Conservation (phyloP, 2,888 invertebrate genomes). For the Trissolcus brochymenae region DNA sequence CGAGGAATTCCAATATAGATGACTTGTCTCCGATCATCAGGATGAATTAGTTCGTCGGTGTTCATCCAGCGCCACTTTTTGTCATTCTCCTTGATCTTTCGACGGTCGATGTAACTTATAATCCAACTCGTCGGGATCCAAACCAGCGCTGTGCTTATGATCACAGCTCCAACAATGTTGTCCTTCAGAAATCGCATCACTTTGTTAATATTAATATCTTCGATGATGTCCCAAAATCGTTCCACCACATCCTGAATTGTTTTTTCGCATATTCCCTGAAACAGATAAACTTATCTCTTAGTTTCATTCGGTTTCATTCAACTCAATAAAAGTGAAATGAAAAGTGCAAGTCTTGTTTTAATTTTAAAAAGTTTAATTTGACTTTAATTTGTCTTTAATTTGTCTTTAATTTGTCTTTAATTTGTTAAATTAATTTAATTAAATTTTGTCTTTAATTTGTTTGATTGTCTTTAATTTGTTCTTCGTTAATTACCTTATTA, state of each 20-base stretch:
- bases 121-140: slow-evolving; percentile 97
- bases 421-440: too few relatives aligned
- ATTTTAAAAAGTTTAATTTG: too few relatives aligned
- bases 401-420: too few relatives aligned
- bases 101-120: slow-evolving; percentile 89
- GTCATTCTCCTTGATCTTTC: slow-evolving; percentile 83
- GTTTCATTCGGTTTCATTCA: neutral
- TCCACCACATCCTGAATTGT: slow-evolving; percentile 96
- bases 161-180: slow-evolving; percentile 95
- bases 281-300: slow-evolving; percentile 28
- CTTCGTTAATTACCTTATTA: slow-evolving; percentile 81
- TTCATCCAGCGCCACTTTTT: slow-evolving; percentile 85
- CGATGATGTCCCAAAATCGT: slow-evolving; percentile 97
- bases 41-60: slow-evolving; percentile 83
- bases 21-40: slow-evolving; percentile 84
- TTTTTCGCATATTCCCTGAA: slow-evolving; percentile 94
- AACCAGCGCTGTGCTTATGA: slow-evolving; percentile 91
- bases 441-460: too few relatives aligned
- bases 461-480: too few relatives aligned
- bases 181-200: slow-evolving; percentile 92
- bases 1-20: slow-evolving; percentile 79
- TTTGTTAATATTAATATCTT: slow-evolving; percentile 96
- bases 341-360: too few relatives aligned
- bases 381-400: too few relatives aligned
- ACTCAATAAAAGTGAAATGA: too few relatives aligned